Percentiles rank a stretch among this genome's conserved stretches.
These are phyloP conservation scores for Pristionchus exspectatus DNA, from an alignment of 2,888 invertebrate species.

Conservation along the genomic window DNA sequence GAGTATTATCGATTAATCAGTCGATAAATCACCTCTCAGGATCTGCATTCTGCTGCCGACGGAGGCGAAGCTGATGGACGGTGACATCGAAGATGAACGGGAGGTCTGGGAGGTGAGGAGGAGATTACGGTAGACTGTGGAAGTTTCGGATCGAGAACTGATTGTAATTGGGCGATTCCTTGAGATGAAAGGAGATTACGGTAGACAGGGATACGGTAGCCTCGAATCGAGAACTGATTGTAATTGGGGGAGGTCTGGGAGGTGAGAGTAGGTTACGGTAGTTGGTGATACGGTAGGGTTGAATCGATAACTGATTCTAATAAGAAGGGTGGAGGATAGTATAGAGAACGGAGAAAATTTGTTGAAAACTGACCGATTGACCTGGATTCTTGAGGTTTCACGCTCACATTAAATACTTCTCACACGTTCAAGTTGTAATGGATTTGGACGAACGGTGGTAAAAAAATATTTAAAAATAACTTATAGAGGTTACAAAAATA, in stretches of 20 bases:
- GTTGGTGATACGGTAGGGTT: neutral
- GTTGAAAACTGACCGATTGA: neutral
- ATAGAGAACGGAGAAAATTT: neutral
- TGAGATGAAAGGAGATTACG: neutral
- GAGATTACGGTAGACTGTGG: neutral
- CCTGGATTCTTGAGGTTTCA: neutral
- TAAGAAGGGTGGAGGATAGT: neutral
- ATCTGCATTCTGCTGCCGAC: conserved; percentile 47
- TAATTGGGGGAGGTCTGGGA: too few species aligned
- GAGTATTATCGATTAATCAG: too few species aligned
- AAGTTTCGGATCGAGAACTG: neutral
- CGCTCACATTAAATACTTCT: neutral
- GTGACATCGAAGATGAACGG: conserved; percentile 27
- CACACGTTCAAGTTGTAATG: neutral
- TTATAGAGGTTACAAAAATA: neutral
- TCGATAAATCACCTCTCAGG: neutral
- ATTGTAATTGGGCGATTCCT: too few species aligned
- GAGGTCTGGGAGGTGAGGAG: conserved; percentile 63
- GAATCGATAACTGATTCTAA: neutral
- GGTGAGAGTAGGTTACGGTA: neutral
- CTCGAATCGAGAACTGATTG: neutral
- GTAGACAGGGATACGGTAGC: neutral
- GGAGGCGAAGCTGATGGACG: neutral
- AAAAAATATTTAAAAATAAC: too few species aligned
- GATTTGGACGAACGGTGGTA: too few species aligned